Conservation (phyloP, 2,113 vertebrate species). For the Melanotaenia duboulayi region DNA sequence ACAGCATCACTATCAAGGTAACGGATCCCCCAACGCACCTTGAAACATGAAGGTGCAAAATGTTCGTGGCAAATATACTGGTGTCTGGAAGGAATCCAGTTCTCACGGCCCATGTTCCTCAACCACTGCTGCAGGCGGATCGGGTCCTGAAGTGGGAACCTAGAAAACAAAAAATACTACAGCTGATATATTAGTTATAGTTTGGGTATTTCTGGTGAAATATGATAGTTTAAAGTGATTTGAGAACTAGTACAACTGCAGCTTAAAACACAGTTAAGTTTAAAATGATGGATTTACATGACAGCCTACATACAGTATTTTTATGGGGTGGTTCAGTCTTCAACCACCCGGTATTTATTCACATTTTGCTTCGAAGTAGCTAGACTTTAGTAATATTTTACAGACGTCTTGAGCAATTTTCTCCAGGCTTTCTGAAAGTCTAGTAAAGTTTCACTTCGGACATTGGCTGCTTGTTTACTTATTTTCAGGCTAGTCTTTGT, state of each 20-base stretch:
- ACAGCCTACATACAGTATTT: no score
- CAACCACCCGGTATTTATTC: no score
- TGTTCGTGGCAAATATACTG: slow-evolving; percentile 87
- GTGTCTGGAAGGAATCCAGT: slow-evolving; percentile 83
- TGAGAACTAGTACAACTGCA: no score
- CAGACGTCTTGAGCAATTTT: no score
- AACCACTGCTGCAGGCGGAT: slow-evolving; percentile 83
- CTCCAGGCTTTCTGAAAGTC: no score
- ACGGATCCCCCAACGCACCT: slow-evolving; percentile 81
- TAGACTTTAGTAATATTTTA: no score
- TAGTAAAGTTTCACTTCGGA: no score
- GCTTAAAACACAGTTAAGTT: not conserved
- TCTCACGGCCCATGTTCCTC: slow-evolving; percentile 78
- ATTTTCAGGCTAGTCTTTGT: no score
- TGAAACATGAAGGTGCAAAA: slow-evolving; percentile 83
- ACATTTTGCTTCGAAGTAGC: no score
- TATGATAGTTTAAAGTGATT: not conserved
- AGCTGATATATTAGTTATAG: not conserved
- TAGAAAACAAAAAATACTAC: slow-evolving; percentile 6
- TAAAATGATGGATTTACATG: not conserved
- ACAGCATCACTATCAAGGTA: slow-evolving; percentile 78
- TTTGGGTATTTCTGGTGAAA: no score
- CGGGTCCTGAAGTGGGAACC: slow-evolving; percentile 85
- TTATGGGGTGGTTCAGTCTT: no score
- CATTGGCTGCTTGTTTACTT: no score